These are phyloP conservation scores for Bombus vancouverensis DNA, from an alignment of 1,140 invertebrate species.

Conservation along the genomic window DNA sequence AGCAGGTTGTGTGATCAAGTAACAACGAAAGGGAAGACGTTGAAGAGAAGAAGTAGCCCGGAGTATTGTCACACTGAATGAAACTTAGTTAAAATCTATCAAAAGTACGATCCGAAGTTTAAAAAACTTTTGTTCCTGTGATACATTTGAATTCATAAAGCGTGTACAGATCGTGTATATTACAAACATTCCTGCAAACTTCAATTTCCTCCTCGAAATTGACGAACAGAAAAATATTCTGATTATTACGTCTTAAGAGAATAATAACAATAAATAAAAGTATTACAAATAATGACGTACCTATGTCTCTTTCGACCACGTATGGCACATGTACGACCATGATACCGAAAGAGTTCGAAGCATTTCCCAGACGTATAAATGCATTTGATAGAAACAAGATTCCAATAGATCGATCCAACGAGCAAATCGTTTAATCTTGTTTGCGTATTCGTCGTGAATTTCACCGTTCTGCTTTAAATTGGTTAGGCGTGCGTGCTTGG, in stretches of 20 bases:
- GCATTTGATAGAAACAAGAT: neutral
- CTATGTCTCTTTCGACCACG: neutral
- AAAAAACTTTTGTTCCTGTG: too few relatives aligned
- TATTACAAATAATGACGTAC: neutral
- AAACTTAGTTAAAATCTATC: too few relatives aligned
- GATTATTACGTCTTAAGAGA: neutral
- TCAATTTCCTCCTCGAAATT: neutral
- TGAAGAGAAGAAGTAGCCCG: too few relatives aligned
- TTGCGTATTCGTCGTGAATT: neutral
- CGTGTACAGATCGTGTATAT: too few relatives aligned
- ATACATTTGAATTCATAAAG: too few relatives aligned
- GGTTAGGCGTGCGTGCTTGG: neutral
- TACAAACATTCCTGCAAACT: too few relatives aligned
- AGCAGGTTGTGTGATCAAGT: too few relatives aligned
- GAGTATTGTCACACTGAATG: too few relatives aligned
- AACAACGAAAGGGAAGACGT: too few relatives aligned
- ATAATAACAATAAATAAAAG: too few relatives aligned
- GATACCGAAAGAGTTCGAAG: neutral
- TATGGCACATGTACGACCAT: neutral
- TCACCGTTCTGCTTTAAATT: neutral
- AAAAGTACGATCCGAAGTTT: too few relatives aligned
- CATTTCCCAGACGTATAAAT: neutral
- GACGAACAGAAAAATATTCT: neutral
- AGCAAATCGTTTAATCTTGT: too few relatives aligned
- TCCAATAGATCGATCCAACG: neutral